Evolutionary conservation across 2,888 invertebrate species (phyloP).

Genomic region (Clanis bilineata): DNA sequence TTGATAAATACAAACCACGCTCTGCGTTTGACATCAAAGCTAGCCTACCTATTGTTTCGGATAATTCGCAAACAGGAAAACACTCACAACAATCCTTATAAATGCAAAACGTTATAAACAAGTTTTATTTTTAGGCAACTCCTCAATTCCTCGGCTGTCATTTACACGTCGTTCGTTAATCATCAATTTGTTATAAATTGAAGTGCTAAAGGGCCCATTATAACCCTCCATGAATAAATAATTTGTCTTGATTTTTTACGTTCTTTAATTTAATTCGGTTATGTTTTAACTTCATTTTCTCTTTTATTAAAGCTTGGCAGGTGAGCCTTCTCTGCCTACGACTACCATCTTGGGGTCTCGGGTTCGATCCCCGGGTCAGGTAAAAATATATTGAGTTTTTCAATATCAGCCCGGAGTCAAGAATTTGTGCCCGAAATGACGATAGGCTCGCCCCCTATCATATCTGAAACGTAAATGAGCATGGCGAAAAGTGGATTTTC

Average conservation of each 20-base stretch:
- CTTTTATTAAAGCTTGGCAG: no score
- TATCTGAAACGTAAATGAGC: no score
- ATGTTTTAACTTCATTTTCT: no score
- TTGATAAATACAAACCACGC: background rate
- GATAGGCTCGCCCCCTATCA: no score
- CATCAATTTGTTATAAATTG: slow-evolving; percentile 39
- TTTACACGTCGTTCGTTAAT: slow-evolving; percentile 33
- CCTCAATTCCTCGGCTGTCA: slow-evolving; percentile 33
- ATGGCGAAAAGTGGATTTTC: no score
- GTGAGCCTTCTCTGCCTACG: no score
- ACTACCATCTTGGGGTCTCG: no score
- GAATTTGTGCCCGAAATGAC: no score
- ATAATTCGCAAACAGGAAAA: background rate
- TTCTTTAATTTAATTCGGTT: slow-evolving; percentile 8
- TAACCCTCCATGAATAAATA: slow-evolving; percentile 26
- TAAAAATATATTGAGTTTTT: no score
- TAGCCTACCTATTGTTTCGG: background rate
- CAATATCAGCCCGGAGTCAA: no score
- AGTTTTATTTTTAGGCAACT: slow-evolving; percentile 17
- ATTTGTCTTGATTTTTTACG: slow-evolving; percentile 22
- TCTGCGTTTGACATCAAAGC: background rate
- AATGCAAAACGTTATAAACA: slow-evolving; percentile 13
- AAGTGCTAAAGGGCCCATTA: slow-evolving; percentile 31
- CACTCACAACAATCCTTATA: slow-evolving; percentile 5
- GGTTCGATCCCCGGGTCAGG: no score